Evolutionary conservation across 2,113 vertebrate genomes (phyloP).

Genomic region (Notothenia coriiceps): DNA sequence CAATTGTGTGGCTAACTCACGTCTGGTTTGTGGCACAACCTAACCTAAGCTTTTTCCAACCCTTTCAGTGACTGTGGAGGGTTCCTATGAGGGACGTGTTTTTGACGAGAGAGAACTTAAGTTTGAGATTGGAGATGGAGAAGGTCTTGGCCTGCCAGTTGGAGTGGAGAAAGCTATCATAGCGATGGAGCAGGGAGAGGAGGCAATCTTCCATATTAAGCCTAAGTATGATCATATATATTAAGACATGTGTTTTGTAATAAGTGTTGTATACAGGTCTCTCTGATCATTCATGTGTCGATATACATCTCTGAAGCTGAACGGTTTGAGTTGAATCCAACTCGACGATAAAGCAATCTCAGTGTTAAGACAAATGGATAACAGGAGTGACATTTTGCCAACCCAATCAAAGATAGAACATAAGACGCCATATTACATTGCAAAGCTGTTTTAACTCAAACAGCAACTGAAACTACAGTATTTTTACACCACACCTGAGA

Average conservation of each 20-base stretch:
- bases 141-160: constrained; percentile 87
- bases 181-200: constrained; percentile 95
- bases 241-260: not conserved
- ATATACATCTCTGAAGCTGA: not conserved
- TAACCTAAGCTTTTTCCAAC: not conserved
- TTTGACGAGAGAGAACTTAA: constrained; percentile 92
- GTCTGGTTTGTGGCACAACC: not conserved
- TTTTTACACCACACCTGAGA: not conserved
- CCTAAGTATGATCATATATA: constrained; percentile 86
- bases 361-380: not conserved
- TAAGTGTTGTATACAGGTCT: not conserved
- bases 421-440: not conserved
- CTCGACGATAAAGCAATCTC: not conserved
- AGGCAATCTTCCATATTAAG: constrained; percentile 89
- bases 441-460: not conserved
- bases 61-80: constrained; percentile 88
- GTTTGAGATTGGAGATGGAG: constrained; percentile 94
- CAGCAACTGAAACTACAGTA: not conserved
- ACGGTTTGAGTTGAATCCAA: not conserved
- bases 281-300: not conserved
- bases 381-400: not conserved
- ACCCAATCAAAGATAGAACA: not conserved
- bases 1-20: not conserved
- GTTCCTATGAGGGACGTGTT: constrained; percentile 81
- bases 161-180: constrained; percentile 93